Evolutionary conservation across 2,888 invertebrate genomes (phyloP).

Genomic region (Erebia ligea): DNA sequence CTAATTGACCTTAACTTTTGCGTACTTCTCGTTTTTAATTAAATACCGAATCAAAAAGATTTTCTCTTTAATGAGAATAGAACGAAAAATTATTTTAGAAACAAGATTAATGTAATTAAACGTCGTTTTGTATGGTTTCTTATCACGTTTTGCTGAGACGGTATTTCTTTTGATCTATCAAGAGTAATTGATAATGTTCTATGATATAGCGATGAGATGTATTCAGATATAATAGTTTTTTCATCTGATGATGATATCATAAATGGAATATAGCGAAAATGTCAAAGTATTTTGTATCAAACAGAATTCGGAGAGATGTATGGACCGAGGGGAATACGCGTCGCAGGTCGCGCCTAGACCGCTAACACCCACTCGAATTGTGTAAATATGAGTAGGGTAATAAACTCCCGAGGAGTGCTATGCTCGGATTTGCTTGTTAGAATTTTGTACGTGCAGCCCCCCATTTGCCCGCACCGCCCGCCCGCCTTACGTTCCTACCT

Average conservation of each 20-base stretch:
- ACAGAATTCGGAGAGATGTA: constrained; percentile 41
- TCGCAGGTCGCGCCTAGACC: constrained; percentile 54
- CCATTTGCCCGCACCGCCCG: constrained; percentile 50
- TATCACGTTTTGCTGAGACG: neutral
- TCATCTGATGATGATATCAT: constrained; percentile 29
- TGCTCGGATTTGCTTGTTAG: constrained; percentile 73
- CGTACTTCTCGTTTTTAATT: constrained; percentile 35
- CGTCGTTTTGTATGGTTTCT: constrained; percentile 6
- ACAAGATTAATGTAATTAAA: constrained; percentile 10
- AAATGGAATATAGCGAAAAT: constrained; percentile 34
- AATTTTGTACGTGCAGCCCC: constrained; percentile 72
- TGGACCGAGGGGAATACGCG: constrained; percentile 49
- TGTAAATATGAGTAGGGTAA: constrained; percentile 79
- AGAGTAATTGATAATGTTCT: neutral
- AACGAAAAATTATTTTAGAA: constrained; percentile 12
- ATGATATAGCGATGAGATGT: constrained; percentile 13
- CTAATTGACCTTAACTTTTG: constrained; percentile 44
- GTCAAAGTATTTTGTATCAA: constrained; percentile 36
- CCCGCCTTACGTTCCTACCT: constrained; percentile 57
- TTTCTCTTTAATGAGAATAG: constrained; percentile 21
- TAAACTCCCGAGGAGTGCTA: constrained; percentile 70
- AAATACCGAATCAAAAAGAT: constrained; percentile 30
- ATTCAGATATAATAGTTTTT: constrained; percentile 23
- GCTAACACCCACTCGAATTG: constrained; percentile 72
- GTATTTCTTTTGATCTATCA: neutral